Evolutionary conservation across 1,140 invertebrate genomes (phyloP), one percentile per base, ranked within the genome.

Genomic region (Idris sp.): DNA sequence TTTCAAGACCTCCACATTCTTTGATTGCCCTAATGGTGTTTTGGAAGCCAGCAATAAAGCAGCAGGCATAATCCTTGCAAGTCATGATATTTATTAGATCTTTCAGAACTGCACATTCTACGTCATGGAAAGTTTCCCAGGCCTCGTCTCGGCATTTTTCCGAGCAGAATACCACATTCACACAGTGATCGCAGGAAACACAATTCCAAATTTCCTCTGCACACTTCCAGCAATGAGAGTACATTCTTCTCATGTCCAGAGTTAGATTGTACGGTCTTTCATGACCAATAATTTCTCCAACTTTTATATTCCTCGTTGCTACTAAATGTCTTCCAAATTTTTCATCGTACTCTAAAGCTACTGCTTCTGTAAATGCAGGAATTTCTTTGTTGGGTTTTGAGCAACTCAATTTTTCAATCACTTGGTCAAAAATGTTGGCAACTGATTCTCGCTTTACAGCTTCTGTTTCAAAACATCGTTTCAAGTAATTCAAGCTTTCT

Each of bases 231-330:
- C 95, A 97, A 78, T 92, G 89, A 33, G 88, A 89, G 10, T 88
- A 84, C 36, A 86, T 87, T 78, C 91, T 89, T 18, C 89, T 83
- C 25, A 90, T 86, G 22, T 93, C 78, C 7, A 95, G 78, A 2
- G 92, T 86, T 5, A 89, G 89, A 38, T 91, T 89, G 82, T 92
- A 97, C 8, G 95, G 92, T 46, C 96, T 33, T 92, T 86, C 26
- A 92, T n/a, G n/a, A n/a, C n/a, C 91, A 9, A 97, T 74, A 16
- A 95, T 86, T 84, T 97, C 93, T 0, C 95, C 95, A 10, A 91
- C 88, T 65, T 86, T 78, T 53, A 94, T 89, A 79, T 93, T 88
- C 48, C 89, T 87, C 14, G 88, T 89, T 2, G 92, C 91, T 25
- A 92, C 33, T 5, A 36, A 5, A 5, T 36, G 13, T 7, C 33